A percentile compares a stretch with the other conserved stretches of the same genome.
phyloP scores from a whole-genome alignment of 2,113 vertebrate genomes.

The Lasiurus borealis region DNA sequence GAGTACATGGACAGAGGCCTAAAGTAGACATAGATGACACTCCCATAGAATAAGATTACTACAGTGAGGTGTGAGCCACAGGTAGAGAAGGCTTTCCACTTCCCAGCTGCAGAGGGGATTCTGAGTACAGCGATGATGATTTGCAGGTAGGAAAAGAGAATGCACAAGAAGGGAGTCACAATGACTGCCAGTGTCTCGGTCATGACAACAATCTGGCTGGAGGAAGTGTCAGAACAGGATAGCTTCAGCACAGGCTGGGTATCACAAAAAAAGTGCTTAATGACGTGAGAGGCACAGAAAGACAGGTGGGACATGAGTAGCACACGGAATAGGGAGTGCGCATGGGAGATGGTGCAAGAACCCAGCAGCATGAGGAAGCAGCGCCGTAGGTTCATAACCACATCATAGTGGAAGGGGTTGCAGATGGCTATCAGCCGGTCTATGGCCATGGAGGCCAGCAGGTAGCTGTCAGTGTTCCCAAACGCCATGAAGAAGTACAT shows the following conservation, averaged over 20 bases:
- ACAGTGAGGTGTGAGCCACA: constrained; percentile 77
- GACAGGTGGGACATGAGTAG: constrained; percentile 74
- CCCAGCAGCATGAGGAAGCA: constrained; percentile 62
- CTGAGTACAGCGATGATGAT: constrained; percentile 70
- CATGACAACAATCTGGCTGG: constrained; percentile 67
- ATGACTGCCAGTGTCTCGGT: constrained; percentile 73
- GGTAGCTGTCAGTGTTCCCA: constrained; percentile 74
- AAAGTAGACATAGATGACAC: constrained; percentile 77
- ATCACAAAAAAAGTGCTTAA: constrained; percentile 79
- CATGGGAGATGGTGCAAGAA: constrained; percentile 71
- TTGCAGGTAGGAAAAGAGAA: constrained; percentile 73
- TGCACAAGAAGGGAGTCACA: constrained; percentile 67
- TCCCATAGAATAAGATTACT: constrained; percentile 75
- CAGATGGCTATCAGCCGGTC: constrained; percentile 77
- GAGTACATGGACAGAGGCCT: constrained; percentile 80
- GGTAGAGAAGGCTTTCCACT: constrained; percentile 80
- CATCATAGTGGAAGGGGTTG: constrained; percentile 69
- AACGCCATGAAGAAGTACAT: constrained; percentile 79
- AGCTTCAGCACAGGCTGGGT: constrained; percentile 79
- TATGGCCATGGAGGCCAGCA: constrained; percentile 78
- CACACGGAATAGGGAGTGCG: constrained; percentile 64
- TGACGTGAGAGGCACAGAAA: constrained; percentile 74
- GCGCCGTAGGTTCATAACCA: constrained; percentile 5
- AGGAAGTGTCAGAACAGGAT: constrained; percentile 75
- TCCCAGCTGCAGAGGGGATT: constrained; percentile 63